Base-by-base conservation (phyloP, 2,888 invertebrate genomes). In the Aradus depressus region DNA sequence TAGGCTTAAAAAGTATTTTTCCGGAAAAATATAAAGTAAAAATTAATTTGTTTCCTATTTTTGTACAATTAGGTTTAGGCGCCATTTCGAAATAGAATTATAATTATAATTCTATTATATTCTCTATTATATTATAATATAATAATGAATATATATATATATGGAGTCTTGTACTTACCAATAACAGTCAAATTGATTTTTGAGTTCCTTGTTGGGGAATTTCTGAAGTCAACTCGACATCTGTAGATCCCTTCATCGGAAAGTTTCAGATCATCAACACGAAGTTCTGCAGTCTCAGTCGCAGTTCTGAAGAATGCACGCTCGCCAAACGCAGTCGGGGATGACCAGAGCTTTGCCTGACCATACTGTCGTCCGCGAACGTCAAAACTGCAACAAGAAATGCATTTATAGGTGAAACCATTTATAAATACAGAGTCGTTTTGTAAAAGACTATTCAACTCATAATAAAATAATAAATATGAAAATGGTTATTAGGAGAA, bases 161-260 rank as follows among this genome's bases (percentile, higher is more conserved):
- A n/a, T n/a, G n/a, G n/a, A n/a, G n/a, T 8, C n/a, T 8, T 4
- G 10, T 22, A 52, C 55, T 55, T 21, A 55, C 55, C 55, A 16
- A 55, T 55, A 21, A 55, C 55, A 12, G 55, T 73, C 54, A 75
- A 65, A 61, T 72, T 74, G 60, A 73, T 69, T 60, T 71, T 70
- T 41, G 70, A 69, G 59, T 74, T 72, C 41, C 71, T 64, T 25
- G 74, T 74, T 23, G 73, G 73, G 10, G 73, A 71, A 60, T 72
- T 71, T 35, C 67, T 62, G 59, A 70, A 72, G 34, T 91, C 91
- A 4, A 90, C 88, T 55, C 91, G 73, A 69, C 91, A 91, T 56
- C 87, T 75, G 62, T 73, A 73, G 51, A 72, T 63, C 8, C 72
- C 74, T 59, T 72, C 72, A 61, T 75, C 74, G 31, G 62, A 62